Conservation (phyloP, 2,113 vertebrate species). For the Gobius niger region DNA sequence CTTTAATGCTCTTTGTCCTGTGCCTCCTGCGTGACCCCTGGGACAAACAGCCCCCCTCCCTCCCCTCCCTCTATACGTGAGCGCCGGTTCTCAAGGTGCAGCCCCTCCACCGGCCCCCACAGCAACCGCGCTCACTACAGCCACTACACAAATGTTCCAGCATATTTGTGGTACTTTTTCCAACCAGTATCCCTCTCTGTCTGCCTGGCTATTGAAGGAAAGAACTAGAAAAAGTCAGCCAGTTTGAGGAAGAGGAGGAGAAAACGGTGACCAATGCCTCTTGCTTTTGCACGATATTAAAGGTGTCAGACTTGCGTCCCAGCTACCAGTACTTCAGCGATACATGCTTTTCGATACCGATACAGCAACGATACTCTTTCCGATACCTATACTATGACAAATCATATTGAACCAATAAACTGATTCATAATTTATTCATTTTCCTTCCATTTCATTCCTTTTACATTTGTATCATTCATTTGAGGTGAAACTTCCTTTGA, state of each 20-base stretch:
- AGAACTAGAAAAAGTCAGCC: background rate
- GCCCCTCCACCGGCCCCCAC: slow-evolving; percentile 3
- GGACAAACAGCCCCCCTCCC: slow-evolving; percentile 4
- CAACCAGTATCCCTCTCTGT: slow-evolving; percentile 6
- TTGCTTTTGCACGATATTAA: background rate
- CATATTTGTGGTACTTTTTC: slow-evolving; percentile 11
- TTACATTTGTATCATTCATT: too few species aligned
- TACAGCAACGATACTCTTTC: too few species aligned
- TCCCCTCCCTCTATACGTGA: background rate
- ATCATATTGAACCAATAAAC: too few species aligned
- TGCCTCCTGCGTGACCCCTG: slow-evolving; percentile 8
- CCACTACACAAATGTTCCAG: slow-evolving; percentile 13
- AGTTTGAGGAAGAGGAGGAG: background rate
- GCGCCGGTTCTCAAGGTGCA: slow-evolving; percentile 8
- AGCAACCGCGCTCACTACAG: background rate
- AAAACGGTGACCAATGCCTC: background rate
- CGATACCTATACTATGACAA: too few species aligned
- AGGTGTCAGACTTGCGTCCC: background rate
- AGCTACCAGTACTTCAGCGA: too few species aligned
- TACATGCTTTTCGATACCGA: too few species aligned
- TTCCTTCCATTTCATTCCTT: too few species aligned
- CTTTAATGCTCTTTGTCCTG: slow-evolving; percentile 45
- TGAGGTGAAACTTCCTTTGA: too few species aligned
- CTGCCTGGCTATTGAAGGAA: slow-evolving; percentile 1
- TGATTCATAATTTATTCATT: too few species aligned